These are phyloP conservation scores for Acipenser oxyrinchus DNA, from an alignment of 2,797 vertebrate species.

Conservation along the genomic window DNA sequence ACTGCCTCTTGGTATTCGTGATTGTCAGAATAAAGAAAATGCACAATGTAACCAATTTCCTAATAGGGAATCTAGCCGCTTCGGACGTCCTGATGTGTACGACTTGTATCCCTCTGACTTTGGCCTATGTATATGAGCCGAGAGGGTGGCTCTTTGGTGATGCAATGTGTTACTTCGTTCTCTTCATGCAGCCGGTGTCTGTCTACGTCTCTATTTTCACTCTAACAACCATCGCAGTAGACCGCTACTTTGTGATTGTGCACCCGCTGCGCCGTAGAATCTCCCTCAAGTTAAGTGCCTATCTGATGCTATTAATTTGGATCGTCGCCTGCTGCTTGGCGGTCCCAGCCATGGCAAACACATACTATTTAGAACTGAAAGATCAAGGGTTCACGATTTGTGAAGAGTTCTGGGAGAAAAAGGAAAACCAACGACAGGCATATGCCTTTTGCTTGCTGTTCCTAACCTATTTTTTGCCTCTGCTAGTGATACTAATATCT, in stretches of 20 bases:
- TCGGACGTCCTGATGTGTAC: conserved; percentile 46
- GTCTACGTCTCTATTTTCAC: conserved; percentile 47
- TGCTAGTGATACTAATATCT: conserved; percentile 42
- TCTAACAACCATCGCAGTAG: conserved; percentile 40
- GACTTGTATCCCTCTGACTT: conserved; percentile 42
- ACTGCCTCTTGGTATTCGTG: conserved; percentile 41
- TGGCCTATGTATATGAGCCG: conserved; percentile 43
- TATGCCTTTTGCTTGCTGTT: conserved; percentile 41
- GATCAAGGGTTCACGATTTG: conserved; percentile 32
- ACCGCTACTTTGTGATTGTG: conserved; percentile 50
- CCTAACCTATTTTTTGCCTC: conserved; percentile 36
- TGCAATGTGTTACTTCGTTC: conserved; percentile 38
- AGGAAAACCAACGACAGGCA: conserved; percentile 37
- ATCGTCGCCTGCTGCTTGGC: conserved; percentile 35
- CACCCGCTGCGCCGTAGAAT: conserved; percentile 42
- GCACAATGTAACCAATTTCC: conserved; percentile 48
- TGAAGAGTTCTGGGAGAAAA: conserved; percentile 42
- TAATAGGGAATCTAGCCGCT: conserved; percentile 42
- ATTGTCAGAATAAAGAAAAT: conserved; percentile 39
- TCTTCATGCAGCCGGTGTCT: conserved; percentile 39
- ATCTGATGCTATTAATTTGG: conserved; percentile 37
- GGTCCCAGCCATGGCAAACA: conserved; percentile 38
- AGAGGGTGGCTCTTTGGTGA: conserved; percentile 43
- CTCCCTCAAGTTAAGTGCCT: conserved; percentile 32
- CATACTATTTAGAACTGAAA: conserved; percentile 37